Evolutionary conservation across 92 coral and sea anemone genomes (phyloP).

Genomic region (Metridium senile): DNA sequence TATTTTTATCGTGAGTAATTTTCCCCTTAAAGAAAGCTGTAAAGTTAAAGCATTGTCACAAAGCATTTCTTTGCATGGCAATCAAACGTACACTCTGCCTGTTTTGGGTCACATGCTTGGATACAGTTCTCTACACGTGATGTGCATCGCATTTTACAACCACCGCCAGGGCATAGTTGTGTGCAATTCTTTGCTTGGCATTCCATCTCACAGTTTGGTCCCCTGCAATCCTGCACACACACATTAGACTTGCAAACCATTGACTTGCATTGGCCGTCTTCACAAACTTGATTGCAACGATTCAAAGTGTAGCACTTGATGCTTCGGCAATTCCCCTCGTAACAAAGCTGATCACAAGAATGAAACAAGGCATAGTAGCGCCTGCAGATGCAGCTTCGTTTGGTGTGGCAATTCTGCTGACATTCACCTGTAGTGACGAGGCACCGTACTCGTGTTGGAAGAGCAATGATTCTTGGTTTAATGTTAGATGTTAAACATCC

Average conservation of each 20-base stretch:
- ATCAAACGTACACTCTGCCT: slow-evolving; percentile 49
- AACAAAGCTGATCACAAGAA: slow-evolving; percentile 62
- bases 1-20: background rate
- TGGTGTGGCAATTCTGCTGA: slow-evolving; percentile 55
- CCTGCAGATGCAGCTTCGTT: slow-evolving; percentile 50
- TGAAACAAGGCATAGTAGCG: slow-evolving; percentile 41
- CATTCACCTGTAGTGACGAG: slow-evolving; percentile 43
- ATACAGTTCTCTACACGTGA: slow-evolving; percentile 57
- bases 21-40: background rate
- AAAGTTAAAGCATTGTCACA: slow-evolving; percentile 30
- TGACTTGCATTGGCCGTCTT: slow-evolving; percentile 51
- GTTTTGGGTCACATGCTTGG: slow-evolving; percentile 45
- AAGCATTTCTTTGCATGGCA: slow-evolving; percentile 63
- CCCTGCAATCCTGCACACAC: slow-evolving; percentile 62
- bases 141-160: slow-evolving; percentile 62
- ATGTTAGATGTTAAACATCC: slow-evolving; percentile 43
- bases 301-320: slow-evolving; percentile 40
- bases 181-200: slow-evolving; percentile 61
- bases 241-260: slow-evolving; percentile 54
- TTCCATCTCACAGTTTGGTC: slow-evolving; percentile 60
- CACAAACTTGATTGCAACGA: slow-evolving; percentile 56
- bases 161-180: slow-evolving; percentile 64
- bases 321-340: slow-evolving; percentile 60
- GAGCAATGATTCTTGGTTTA: slow-evolving; percentile 49
- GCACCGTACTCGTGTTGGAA: slow-evolving; percentile 40